Conservation (phyloP, 2,113 vertebrate species). For the Alligator mississippiensis region DNA sequence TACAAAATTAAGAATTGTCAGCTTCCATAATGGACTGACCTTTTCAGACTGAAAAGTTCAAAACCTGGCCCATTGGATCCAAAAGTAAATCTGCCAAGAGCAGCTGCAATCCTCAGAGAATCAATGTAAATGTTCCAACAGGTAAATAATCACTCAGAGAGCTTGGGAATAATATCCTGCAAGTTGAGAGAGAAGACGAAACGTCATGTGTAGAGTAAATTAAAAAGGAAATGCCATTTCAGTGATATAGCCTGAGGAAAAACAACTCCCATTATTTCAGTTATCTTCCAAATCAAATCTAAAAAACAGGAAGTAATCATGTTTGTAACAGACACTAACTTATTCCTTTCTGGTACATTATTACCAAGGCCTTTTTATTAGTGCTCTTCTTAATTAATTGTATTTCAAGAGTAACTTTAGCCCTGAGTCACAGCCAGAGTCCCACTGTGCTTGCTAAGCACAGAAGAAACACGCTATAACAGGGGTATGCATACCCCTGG, state of each 20-base stretch:
- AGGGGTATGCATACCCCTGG: no score
- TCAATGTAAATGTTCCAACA: constrained; percentile 69
- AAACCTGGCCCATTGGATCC: constrained; percentile 35
- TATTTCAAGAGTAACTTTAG: neutral
- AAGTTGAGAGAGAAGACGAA: constrained; percentile 35
- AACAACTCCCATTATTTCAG: neutral
- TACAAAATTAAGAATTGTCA: constrained; percentile 78
- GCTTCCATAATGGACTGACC: constrained; percentile 65
- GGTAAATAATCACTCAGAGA: constrained; percentile 68
- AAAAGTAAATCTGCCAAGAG: constrained; percentile 52
- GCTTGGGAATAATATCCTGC: constrained; percentile 26
- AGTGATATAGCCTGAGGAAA: constrained; percentile 33
- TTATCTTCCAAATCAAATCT: neutral
- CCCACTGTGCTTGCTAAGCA: accelerated
- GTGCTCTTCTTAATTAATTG: neutral
- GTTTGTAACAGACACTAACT: neutral
- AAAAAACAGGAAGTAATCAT: constrained; percentile 4
- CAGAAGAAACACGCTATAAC: no score
- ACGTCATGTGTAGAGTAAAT: constrained; percentile 26
- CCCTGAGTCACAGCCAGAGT: neutral
- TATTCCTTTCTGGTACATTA: neutral
- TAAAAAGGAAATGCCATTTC: constrained; percentile 41
- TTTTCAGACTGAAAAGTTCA: constrained; percentile 71
- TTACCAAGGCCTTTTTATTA: neutral
- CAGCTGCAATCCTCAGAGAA: constrained; percentile 33